Base-by-base conservation (phyloP, 1,140 invertebrate genomes). In the Teleogryllus occipitalis region DNA sequence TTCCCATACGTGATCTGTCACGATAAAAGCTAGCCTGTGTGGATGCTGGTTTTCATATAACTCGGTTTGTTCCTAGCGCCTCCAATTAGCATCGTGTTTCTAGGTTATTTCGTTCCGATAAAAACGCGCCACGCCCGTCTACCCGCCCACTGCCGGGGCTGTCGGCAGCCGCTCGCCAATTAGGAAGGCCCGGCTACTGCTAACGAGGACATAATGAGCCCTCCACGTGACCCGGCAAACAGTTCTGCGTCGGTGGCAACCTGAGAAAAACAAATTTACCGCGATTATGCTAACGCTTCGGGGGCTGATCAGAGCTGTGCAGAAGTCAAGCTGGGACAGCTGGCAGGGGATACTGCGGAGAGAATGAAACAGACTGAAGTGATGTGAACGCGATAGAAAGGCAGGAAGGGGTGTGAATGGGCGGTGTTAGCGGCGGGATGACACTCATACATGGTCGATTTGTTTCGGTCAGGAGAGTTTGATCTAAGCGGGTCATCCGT, bases 1-100 rank as follows among this genome's bases (percentile, higher is more conserved):
- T 65, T 65, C 54, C 54, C 54, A 65, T 65, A 65, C 54, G 54
- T 65, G 54, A 65, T 65, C 54, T 65, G 54, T 65, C 54, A 65
- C 54, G 54, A 65, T 65, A 65, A 65, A 65, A 65, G 54, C 54
- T 65, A 65, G 10, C 54, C 54, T 65, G 54, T 65, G 54, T 65
- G 54, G 54, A 65, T 18, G 54, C 18, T 18, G 54, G 54, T 65
- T 65, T 65, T 18, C 54, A 65, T 65, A 18, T 65, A 65, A 65
- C 54, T 65, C 54, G 10, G 54, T 65, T 65, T 65, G 54, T 65
- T 65, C 54, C 54, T 65, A 65, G 54, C 10, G 54, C 54, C 18
- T 18, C 54, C 54, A 65, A 65, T 65, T 65, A 65, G 54, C 54
- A 65, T 65, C 54, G 54, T 65, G 54, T 65, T 65, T 65, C 54